Conservation (phyloP, 2,888 invertebrate genomes). For the Drosophila barbarae region DNA sequence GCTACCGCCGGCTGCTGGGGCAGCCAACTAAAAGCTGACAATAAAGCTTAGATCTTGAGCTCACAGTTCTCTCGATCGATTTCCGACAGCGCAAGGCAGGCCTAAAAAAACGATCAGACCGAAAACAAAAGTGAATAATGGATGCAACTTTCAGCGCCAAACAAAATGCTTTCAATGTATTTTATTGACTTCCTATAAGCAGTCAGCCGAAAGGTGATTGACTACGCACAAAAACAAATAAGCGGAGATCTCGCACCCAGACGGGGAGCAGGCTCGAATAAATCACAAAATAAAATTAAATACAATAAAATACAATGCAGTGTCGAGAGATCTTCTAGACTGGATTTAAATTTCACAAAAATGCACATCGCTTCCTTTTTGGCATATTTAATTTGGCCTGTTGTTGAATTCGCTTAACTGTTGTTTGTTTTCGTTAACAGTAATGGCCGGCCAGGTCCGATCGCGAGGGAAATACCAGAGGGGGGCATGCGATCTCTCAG, state of each 20-base stretch:
- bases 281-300: constrained; percentile 10
- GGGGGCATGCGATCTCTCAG: background rate
- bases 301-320: constrained; percentile 39
- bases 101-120: constrained; percentile 44
- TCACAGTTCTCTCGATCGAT: constrained; percentile 59
- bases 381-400: constrained; percentile 51
- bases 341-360: constrained; percentile 43
- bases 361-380: constrained; percentile 60
- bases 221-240: constrained; percentile 52
- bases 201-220: constrained; percentile 65
- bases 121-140: constrained; percentile 40
- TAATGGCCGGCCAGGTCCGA: constrained; percentile 53
- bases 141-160: constrained; percentile 48
- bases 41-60: constrained; percentile 63
- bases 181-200: constrained; percentile 69
- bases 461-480: background rate
- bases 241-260: background rate
- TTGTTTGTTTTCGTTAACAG: constrained; percentile 68
- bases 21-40: constrained; percentile 50
- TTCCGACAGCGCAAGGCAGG: constrained; percentile 69
- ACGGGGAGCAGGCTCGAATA: constrained; percentile 7
- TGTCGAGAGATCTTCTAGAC: constrained; percentile 51
- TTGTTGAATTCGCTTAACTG: constrained; percentile 56
- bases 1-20: constrained; percentile 53
- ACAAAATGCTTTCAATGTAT: constrained; percentile 52